phyloP scores from a whole-genome alignment of 2,888 invertebrate genomes.

The Clostera curtula region DNA sequence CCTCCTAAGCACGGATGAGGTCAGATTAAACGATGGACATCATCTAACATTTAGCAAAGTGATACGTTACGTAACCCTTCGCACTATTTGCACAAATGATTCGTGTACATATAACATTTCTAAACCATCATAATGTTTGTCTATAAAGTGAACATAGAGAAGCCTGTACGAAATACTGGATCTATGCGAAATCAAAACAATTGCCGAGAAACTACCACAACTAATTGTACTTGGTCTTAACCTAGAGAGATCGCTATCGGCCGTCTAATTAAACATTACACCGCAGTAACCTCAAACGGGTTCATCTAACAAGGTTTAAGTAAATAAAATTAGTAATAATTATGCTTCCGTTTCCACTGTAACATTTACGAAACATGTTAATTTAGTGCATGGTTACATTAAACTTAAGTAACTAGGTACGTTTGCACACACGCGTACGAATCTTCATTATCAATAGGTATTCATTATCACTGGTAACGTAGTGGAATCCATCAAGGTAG shows the following conservation, averaged over 20 bases:
- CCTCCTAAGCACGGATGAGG: too few species aligned
- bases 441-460: too few species aligned
- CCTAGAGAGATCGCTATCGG: constrained; percentile 61
- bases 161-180: constrained; percentile 13
- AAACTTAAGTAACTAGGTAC: not conserved
- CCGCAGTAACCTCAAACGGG: constrained; percentile 40
- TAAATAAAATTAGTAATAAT: constrained; percentile 27
- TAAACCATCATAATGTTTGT: too few species aligned
- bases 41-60: too few species aligned
- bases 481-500: too few species aligned
- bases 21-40: too few species aligned
- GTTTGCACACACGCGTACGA: too few species aligned
- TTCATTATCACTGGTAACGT: too few species aligned
- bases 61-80: too few species aligned
- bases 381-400: not conserved
- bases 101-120: too few species aligned
- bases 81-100: too few species aligned
- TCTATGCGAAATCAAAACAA: constrained; percentile 21
- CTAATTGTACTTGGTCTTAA: constrained; percentile 50
- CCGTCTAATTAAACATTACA: constrained; percentile 46
- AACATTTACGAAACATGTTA: not conserved
- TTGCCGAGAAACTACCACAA: constrained; percentile 25
- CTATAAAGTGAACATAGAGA: too few species aligned
- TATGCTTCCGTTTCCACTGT: constrained; percentile 24
- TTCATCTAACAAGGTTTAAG: constrained; percentile 39